Evolutionary conservation across 2,888 invertebrate genomes (phyloP).

Genomic region (Rhaphigaster nebulosa): DNA sequence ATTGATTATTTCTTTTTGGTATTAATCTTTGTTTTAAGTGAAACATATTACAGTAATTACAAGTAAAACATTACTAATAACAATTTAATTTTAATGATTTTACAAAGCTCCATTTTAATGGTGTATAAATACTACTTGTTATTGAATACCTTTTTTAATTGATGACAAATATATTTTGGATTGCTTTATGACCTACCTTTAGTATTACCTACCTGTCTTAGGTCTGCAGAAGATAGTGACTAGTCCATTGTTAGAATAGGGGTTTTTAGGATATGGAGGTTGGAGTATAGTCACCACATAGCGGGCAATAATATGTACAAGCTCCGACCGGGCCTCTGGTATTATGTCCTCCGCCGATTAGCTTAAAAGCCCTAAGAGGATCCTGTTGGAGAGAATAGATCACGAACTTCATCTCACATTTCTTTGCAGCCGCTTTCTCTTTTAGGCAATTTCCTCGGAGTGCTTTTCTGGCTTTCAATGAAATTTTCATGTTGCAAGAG

Average conservation of each 20-base stretch:
- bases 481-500: not conserved
- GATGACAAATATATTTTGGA: no score
- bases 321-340: not conserved
- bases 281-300: not conserved
- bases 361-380: slow-evolving; percentile 29
- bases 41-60: no score
- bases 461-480: slow-evolving; percentile 2
- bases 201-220: not conserved
- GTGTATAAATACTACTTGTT: no score
- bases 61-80: no score
- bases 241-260: not conserved
- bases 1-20: no score
- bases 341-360: slow-evolving; percentile 9
- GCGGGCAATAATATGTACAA: not conserved
- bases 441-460: slow-evolving; percentile 18
- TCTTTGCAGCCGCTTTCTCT: slow-evolving; percentile 20
- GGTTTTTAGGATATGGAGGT: not conserved
- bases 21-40: no score
- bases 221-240: not conserved
- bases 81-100: no score
- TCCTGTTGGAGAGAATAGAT: not conserved
- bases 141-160: no score
- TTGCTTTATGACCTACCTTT: no score
- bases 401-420: slow-evolving; percentile 34
- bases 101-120: no score